phyloP scores from a whole-genome alignment of 1,140 invertebrate genomes.

The Drosophila ogumai region DNA sequence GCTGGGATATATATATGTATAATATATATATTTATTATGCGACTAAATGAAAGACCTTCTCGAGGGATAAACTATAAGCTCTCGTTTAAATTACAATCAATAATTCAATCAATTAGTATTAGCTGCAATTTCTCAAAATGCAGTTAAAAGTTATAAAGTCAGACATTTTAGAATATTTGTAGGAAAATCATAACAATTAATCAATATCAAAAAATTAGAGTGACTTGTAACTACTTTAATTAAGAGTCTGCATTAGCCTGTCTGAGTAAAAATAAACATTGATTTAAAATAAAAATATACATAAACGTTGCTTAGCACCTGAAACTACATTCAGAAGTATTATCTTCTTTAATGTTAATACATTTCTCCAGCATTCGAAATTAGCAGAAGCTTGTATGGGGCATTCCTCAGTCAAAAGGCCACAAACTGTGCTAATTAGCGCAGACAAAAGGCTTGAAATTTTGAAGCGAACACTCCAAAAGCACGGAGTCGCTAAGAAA shows the following conservation, averaged over 20 bases:
- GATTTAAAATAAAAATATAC: not conserved
- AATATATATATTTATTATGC: not conserved
- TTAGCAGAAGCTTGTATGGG: no score
- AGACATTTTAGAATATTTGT: no score
- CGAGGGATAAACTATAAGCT: not conserved
- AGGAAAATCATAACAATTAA: no score
- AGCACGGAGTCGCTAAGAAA: conserved; percentile 10
- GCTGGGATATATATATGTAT: not conserved
- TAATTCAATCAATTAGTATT: not conserved
- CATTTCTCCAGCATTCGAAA: not conserved
- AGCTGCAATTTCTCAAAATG: not conserved
- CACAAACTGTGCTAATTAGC: conserved; percentile 73
- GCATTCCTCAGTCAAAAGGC: conserved; percentile 23
- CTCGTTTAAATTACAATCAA: not conserved
- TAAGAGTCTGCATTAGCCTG: no score
- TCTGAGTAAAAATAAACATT: no score
- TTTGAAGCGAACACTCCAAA: conserved; percentile 22
- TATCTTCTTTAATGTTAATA: not conserved
- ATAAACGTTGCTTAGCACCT: no score
- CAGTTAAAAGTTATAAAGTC: not conserved
- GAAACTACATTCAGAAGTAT: not conserved
- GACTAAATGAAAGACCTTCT: not conserved
- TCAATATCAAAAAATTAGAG: no score
- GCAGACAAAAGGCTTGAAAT: conserved; percentile 58
- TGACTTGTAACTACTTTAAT: no score